phyloP scores from a whole-genome alignment of 2,888 invertebrate species.

The Chymomyza fuscimana region DNA sequence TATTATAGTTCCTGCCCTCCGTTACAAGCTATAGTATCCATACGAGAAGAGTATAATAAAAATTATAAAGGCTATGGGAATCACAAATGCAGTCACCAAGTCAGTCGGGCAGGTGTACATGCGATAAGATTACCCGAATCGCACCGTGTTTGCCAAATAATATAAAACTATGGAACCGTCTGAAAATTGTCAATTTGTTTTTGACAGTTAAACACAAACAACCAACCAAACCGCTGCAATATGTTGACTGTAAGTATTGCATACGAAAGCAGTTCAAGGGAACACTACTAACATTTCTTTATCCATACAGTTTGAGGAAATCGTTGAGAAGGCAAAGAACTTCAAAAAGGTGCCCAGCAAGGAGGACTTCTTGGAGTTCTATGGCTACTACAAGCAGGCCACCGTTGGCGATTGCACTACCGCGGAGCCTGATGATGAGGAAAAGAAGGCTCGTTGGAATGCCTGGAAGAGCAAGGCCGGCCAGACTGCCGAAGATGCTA shows the following conservation, averaged over 20 bases:
- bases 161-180: constrained; percentile 44
- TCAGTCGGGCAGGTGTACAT: not conserved
- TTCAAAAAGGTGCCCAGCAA: constrained; percentile 88
- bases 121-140: constrained; percentile 41
- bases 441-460: constrained; percentile 96
- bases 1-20: no score
- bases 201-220: constrained; percentile 42
- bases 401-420: constrained; percentile 89
- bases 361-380: constrained; percentile 89
- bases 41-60: constrained; percentile 10
- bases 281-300: not conserved
- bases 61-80: constrained; percentile 31
- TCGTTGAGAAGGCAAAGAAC: constrained; percentile 87
- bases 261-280: not conserved
- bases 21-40: no score
- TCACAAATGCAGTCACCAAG: constrained; percentile 30
- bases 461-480: constrained; percentile 93
- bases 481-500: constrained; percentile 87
- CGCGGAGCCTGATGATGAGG: constrained; percentile 91
- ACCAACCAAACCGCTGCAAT: constrained; percentile 36
- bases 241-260: constrained; percentile 69
- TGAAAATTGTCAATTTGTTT: constrained; percentile 48
- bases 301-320: constrained; percentile 84
- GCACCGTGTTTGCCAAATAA: constrained; percentile 28
- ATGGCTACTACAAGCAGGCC: constrained; percentile 92